These are phyloP conservation scores for Drosophila formosana DNA, from an alignment of 2,888 invertebrate species.

Conservation along the genomic window DNA sequence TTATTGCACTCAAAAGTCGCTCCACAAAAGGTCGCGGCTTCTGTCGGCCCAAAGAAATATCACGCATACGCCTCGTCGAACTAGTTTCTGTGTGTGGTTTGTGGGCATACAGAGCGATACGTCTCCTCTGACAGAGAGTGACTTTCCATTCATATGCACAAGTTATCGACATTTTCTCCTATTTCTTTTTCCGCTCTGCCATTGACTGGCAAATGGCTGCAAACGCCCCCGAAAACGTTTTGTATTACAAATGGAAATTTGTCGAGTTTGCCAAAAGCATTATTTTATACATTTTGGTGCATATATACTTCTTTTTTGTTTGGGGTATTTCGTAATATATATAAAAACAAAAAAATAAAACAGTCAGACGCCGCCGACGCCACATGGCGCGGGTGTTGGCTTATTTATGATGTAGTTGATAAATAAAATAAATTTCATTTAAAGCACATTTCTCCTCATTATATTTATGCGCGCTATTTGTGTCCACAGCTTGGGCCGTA, in stretches of 20 bases:
- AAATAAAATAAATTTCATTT: slow-evolving; percentile 80
- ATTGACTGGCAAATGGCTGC: slow-evolving; percentile 67
- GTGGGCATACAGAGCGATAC: slow-evolving; percentile 3
- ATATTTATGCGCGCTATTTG: slow-evolving; percentile 62
- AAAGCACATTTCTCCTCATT: slow-evolving; percentile 58
- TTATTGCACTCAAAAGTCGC: slow-evolving; percentile 73
- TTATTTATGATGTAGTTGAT: slow-evolving; percentile 75
- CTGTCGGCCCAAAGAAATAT: slow-evolving; percentile 59
- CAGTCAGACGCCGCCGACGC: slow-evolving; percentile 43
- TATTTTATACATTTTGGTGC: slow-evolving; percentile 38
- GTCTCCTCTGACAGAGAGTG: slow-evolving; percentile 16
- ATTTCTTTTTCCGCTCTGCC: slow-evolving; percentile 28
- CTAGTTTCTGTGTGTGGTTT: background rate
- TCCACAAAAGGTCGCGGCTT: slow-evolving; percentile 47
- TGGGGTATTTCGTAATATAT: slow-evolving; percentile 2
- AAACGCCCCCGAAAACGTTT: slow-evolving; percentile 73
- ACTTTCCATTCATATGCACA: slow-evolving; percentile 52
- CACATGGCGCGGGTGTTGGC: slow-evolving; percentile 62
- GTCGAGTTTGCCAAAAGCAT: slow-evolving; percentile 67
- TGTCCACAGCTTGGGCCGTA: slow-evolving; percentile 38
- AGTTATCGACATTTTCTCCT: slow-evolving; percentile 41
- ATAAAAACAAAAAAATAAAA: background rate
- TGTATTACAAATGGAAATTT: slow-evolving; percentile 77
- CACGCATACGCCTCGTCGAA: slow-evolving; percentile 52
- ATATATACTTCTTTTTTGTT: slow-evolving; percentile 5